These are phyloP conservation scores for Heliconius congener DNA, from an alignment of 1,140 invertebrate species.

Conservation along the genomic window DNA sequence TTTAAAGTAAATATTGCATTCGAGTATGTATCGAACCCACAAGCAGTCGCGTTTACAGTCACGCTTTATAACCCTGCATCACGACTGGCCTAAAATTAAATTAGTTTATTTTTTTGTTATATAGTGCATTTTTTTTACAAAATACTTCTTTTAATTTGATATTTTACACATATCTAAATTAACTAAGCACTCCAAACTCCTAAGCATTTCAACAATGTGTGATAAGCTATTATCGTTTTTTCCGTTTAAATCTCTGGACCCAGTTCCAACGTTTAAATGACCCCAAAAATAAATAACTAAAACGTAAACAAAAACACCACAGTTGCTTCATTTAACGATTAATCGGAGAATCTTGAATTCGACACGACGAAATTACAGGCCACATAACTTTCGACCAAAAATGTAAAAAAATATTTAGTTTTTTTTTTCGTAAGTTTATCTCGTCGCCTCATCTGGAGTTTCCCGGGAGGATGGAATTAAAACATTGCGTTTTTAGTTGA, in stretches of 20 bases:
- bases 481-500: constrained; percentile 67
- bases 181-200: not conserved
- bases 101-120: too few species aligned
- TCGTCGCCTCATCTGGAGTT: constrained; percentile 48
- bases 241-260: not conserved
- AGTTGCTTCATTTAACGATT: constrained; percentile 32
- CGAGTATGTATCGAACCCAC: too few species aligned
- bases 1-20: too few species aligned
- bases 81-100: too few species aligned
- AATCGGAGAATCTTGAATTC: constrained; percentile 19
- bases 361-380: constrained; percentile 12
- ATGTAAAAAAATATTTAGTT: constrained; percentile 33
- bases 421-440: constrained; percentile 43
- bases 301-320: constrained; percentile 22
- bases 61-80: too few species aligned
- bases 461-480: constrained; percentile 60
- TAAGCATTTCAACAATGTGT: not conserved
- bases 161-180: not conserved
- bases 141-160: not conserved
- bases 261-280: not conserved
- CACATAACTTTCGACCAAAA: constrained; percentile 35
- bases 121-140: not conserved
- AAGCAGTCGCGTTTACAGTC: too few species aligned
- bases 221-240: not conserved
- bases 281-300: not conserved